Evolutionary conservation across 2,797 vertebrate species (phyloP).

Genomic region (Delichon dasypus): DNA sequence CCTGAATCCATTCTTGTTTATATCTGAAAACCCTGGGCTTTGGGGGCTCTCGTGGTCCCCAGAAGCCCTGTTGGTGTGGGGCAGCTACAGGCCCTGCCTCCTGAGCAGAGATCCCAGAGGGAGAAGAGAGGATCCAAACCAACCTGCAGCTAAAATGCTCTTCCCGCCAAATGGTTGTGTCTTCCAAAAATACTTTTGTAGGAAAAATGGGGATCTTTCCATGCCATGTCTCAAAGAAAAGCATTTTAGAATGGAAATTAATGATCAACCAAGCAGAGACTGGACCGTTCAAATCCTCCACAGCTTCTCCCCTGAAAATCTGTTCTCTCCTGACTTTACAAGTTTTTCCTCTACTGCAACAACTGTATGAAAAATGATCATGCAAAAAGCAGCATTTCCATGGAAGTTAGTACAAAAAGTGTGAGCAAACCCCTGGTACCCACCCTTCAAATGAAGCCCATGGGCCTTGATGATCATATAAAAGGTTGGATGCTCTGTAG

Average conservation of each 20-base stretch:
- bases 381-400: background rate
- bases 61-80: rapidly evolving
- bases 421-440: background rate
- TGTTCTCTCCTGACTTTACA: background rate
- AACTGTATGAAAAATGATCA: background rate
- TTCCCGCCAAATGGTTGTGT: background rate
- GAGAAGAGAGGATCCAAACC: background rate
- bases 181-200: background rate
- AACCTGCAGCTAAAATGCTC: background rate
- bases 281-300: background rate
- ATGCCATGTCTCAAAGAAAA: background rate
- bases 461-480: background rate
- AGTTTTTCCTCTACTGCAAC: background rate
- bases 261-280: background rate
- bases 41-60: background rate
- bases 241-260: background rate
- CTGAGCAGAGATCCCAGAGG: background rate
- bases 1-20: background rate
- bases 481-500: background rate
- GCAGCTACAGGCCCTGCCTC: background rate
- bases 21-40: background rate
- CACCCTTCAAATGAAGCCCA: background rate
- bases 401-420: background rate
- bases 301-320: background rate
- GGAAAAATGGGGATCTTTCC: background rate